phyloP scores from a whole-genome alignment of 2,113 vertebrate genomes.

The Herpailurus yagouaroundi region DNA sequence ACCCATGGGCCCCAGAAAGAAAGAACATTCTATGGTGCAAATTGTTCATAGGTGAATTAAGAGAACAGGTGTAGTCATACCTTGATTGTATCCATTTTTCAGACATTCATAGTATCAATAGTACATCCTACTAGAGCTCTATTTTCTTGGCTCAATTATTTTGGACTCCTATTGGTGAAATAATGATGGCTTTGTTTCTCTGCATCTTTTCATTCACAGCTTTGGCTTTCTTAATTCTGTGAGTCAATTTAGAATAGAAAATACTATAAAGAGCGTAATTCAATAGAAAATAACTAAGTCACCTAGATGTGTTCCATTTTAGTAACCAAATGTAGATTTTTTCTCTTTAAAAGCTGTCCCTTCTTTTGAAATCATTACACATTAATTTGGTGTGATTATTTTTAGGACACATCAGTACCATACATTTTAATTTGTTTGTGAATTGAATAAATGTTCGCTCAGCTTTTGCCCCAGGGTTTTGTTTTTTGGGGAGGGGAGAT shows the following conservation, averaged over 20 bases:
- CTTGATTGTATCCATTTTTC: neutral
- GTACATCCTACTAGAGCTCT: neutral
- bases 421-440: constrained; percentile 21
- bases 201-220: neutral
- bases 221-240: neutral
- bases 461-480: neutral
- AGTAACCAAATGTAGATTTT: neutral
- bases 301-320: neutral
- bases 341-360: neutral
- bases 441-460: neutral
- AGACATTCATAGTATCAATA: neutral
- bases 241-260: neutral
- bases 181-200: neutral
- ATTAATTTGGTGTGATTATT: neutral
- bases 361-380: neutral
- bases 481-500: neutral
- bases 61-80: neutral
- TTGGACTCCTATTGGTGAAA: neutral
- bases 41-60: neutral
- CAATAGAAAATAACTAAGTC: neutral
- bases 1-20: neutral
- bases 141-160: neutral
- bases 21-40: neutral
- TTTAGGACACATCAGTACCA: neutral
- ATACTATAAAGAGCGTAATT: neutral